phyloP scores from a whole-genome alignment of 2,888 invertebrate species.

The Napeogenes inachia region DNA sequence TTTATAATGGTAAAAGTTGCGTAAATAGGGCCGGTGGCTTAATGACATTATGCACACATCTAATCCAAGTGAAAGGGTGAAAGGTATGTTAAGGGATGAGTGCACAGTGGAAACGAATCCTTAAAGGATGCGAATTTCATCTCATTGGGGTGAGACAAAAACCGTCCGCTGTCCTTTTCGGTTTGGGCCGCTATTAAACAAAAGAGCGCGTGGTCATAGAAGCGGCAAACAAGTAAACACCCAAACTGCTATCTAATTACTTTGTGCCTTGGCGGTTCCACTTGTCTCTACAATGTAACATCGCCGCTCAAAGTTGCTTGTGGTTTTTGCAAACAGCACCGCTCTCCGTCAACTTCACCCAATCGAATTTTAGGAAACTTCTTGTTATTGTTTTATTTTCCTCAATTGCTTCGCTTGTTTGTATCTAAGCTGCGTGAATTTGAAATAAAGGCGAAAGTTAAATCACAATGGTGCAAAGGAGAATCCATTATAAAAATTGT shows the following conservation, averaged over 20 bases:
- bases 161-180: conserved; percentile 65
- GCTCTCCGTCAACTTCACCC: conserved; percentile 44
- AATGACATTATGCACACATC: conserved; percentile 24
- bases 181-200: conserved; percentile 69
- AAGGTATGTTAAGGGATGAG: conserved; percentile 27
- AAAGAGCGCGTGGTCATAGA: conserved; percentile 55
- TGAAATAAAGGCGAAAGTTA: conserved; percentile 4
- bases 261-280: conserved; percentile 53
- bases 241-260: conserved; percentile 70
- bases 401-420: conserved; percentile 21
- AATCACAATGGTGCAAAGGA: not conserved
- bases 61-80: conserved; percentile 27
- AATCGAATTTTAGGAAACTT: conserved; percentile 38
- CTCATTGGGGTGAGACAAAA: conserved; percentile 63
- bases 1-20: conserved; percentile 12
- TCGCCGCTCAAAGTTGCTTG: conserved; percentile 58
- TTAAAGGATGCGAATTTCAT: conserved; percentile 64
- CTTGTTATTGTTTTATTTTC: conserved; percentile 25
- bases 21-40: conserved; percentile 16
- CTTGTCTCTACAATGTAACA: conserved; percentile 55
- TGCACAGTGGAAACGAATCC: conserved; percentile 45
- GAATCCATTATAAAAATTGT: too few relatives aligned
- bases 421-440: conserved; percentile 9
- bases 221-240: conserved; percentile 68
- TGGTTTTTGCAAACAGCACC: conserved; percentile 58